A percentile compares a stretch with the other conserved stretches of the same genome.
Evolutionary conservation across 2,888 invertebrate genomes (phyloP).

Genomic region (Caenorhabditis sp.): DNA sequence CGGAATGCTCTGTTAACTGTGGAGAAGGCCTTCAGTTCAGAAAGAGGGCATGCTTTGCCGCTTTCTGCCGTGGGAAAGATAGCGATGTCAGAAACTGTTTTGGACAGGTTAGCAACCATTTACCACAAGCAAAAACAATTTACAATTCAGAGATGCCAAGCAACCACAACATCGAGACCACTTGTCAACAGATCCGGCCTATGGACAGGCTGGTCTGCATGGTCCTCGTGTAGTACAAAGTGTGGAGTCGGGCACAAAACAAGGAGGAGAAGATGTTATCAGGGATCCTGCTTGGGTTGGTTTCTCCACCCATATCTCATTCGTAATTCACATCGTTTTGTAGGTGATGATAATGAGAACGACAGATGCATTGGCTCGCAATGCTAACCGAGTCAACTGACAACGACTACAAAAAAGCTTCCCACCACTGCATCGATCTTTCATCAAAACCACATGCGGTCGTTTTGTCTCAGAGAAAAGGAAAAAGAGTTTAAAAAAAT

Average conservation of each 20-base stretch:
- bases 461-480: conserved; percentile 27
- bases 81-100: conserved; percentile 61
- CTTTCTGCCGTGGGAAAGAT: conserved; percentile 63
- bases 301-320: background rate
- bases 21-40: conserved; percentile 63
- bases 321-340: conserved; percentile 4
- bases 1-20: conserved; percentile 65
- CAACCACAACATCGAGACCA: conserved; percentile 26
- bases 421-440: conserved; percentile 27
- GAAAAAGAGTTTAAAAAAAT: conserved; percentile 42
- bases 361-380: conserved; percentile 55
- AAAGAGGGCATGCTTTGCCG: conserved; percentile 61
- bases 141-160: conserved; percentile 26
- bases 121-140: no score
- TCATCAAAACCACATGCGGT: conserved; percentile 51
- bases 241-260: conserved; percentile 59
- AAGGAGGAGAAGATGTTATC: conserved; percentile 61
- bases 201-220: conserved; percentile 64
- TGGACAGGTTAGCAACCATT: conserved; percentile 57
- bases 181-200: conserved; percentile 38
- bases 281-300: conserved; percentile 54
- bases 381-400: conserved; percentile 23
- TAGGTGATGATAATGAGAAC: conserved; percentile 53
- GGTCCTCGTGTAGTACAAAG: conserved; percentile 62
- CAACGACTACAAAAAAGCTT: conserved; percentile 22